A percentile compares a stretch with the other conserved stretches of the same genome.
phyloP scores from a whole-genome alignment of 2,888 invertebrate genomes.

The Sphaerophoria rueppellii region DNA sequence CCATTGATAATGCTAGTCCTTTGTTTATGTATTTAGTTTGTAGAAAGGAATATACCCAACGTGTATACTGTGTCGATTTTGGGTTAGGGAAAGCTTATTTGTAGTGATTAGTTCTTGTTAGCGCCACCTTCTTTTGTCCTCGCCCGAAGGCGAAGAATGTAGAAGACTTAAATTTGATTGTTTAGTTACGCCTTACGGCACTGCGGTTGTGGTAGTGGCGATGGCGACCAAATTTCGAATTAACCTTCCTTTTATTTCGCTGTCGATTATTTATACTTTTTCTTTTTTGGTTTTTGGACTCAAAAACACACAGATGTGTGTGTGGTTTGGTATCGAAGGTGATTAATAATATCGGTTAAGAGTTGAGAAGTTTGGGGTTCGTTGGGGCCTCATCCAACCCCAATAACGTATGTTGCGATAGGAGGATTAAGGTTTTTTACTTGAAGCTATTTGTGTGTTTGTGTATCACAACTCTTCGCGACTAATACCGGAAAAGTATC shows the following conservation, averaged over 20 bases:
- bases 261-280: background rate
- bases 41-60: background rate
- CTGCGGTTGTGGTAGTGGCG: no score
- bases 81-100: conserved; percentile 54
- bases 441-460: conserved; percentile 8
- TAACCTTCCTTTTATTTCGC: conserved; percentile 36
- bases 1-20: background rate
- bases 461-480: background rate
- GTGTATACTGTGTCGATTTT: conserved; percentile 32
- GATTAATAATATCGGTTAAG: conserved; percentile 64
- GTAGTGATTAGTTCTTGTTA: conserved; percentile 73
- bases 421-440: conserved; percentile 53
- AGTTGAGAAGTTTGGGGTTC: background rate
- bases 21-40: background rate
- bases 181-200: conserved; percentile 55
- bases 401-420: conserved; percentile 20
- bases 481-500: conserved; percentile 41
- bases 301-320: background rate
- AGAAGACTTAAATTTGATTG: conserved; percentile 63
- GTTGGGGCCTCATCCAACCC: conserved; percentile 42
- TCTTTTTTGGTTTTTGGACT: background rate
- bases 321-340: conserved; percentile 54
- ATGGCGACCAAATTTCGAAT: conserved; percentile 58
- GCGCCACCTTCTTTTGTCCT: conserved; percentile 57
- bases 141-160: conserved; percentile 15